Evolutionary conservation across 1,140 invertebrate species (phyloP), one percentile per base, ranked within the genome.

Genomic region (Halyomorpha halys): DNA sequence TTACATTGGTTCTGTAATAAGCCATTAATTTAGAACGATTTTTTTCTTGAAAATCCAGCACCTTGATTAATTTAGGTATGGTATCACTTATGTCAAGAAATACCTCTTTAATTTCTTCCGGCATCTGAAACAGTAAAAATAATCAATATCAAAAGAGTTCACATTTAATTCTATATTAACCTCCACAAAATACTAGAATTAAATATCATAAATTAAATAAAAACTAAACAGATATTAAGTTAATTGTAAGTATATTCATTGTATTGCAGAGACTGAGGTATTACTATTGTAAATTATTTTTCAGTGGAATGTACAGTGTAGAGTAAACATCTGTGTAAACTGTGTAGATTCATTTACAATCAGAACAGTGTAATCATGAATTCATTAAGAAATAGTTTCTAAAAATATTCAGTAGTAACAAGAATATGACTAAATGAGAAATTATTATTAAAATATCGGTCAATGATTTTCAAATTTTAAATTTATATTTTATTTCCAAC

Each of bases 41-140:
- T 53, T 16, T 19, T 13, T 51, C 27, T 53, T 63, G 62, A 39
- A 30, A 63, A 30, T 51, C 62, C 3, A 63, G 44, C 15, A 44
- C 62, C 53, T 53, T 63, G 1, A 63, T 2, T 16, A 53, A 53
- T 27, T 23, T 14, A 25, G 62, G 16, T 13, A 44, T n/a, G 16
- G 49, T 63, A 13, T 63, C 45, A 51, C 14, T n/a, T 27, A 54
- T 11, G n/a, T 63, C 25, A 63, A 25, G 5, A 44, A 63, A 63
- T 30, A 63, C 25, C 16, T 63, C 62, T 53, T 63, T 63, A 0
- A 63, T 47, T 51, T 63, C 62, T 15, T 63, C 49, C 18, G 62
- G 62, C 62, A 63, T 63, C 62, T 63, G 49, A 21, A 53, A 53
- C 27, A 2, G 18, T 23, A 60, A n/a, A 16, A 60, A 39, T 59